Conservation (phyloP, 2,113 vertebrate species). For the Poecile atricapillus region DNA sequence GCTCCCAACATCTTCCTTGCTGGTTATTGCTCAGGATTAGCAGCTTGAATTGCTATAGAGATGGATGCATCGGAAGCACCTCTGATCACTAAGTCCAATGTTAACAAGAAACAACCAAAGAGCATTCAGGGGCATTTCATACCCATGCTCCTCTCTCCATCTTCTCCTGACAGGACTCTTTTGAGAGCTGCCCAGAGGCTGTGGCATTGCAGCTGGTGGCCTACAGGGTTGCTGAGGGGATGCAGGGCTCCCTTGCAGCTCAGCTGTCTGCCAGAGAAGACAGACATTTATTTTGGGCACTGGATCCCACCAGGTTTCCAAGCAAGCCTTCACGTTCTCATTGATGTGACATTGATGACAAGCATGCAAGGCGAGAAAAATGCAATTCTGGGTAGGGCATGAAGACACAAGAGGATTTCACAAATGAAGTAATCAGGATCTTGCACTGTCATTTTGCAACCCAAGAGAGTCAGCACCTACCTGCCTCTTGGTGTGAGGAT, state of each 20-base stretch:
- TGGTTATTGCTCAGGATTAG: not conserved
- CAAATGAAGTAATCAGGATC: not conserved
- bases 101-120: not conserved
- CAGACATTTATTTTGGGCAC: not conserved
- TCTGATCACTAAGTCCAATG: not conserved
- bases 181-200: not conserved
- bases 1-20: not conserved
- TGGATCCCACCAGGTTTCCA: not conserved
- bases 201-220: not conserved
- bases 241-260: not conserved
- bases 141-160: not conserved
- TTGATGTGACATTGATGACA: not conserved
- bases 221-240: not conserved
- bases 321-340: not conserved
- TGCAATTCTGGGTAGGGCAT: not conserved
- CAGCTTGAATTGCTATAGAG: not conserved
- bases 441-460: not conserved
- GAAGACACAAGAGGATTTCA: not conserved
- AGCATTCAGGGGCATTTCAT: not conserved
- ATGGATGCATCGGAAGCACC: not conserved
- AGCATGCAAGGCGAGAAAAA: not conserved
- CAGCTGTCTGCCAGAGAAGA: not conserved
- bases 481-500: not conserved
- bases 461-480: not conserved
- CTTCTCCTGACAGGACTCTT: not conserved